These are phyloP conservation scores for Drosophila atroscutellata DNA, from an alignment of 2,888 invertebrate species.

Conservation along the genomic window DNA sequence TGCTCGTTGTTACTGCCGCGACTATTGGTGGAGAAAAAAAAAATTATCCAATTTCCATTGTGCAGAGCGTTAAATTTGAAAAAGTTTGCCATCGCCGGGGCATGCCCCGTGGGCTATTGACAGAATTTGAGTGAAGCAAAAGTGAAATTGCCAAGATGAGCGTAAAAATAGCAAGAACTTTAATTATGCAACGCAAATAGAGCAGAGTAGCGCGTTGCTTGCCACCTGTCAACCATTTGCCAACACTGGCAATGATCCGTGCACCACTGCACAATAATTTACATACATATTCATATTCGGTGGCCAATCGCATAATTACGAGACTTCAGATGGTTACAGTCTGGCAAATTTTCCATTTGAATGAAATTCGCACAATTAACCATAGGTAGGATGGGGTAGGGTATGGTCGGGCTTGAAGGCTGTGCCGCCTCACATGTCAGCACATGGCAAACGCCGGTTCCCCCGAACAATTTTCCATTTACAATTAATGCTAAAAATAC, in stretches of 20 bases:
- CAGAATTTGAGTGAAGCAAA: slow-evolving; percentile 54
- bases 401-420: slow-evolving; percentile 21
- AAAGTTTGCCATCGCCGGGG: slow-evolving; percentile 60
- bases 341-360: slow-evolving; percentile 77
- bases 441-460: slow-evolving; percentile 42
- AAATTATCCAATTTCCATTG: slow-evolving; percentile 52
- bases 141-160: slow-evolving; percentile 65
- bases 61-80: slow-evolving; percentile 77
- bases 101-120: slow-evolving; percentile 68
- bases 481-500: slow-evolving; percentile 79
- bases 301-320: slow-evolving; percentile 66
- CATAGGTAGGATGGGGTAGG: not conserved
- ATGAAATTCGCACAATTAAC: slow-evolving; percentile 77
- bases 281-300: slow-evolving; percentile 21
- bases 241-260: slow-evolving; percentile 24
- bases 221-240: slow-evolving; percentile 30
- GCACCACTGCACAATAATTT: not conserved
- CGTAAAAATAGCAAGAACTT: slow-evolving; percentile 64
- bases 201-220: not conserved
- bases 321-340: slow-evolving; percentile 69
- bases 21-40: slow-evolving; percentile 28
- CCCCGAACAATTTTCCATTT: slow-evolving; percentile 61
- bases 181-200: slow-evolving; percentile 65
- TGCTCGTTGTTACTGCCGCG: slow-evolving; percentile 49
- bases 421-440: slow-evolving; percentile 59